A percentile compares a stretch with the other conserved stretches of the same genome.
Evolutionary conservation across 2,113 vertebrate genomes (phyloP).

Genomic region (Tenebrosternarchus preto): DNA sequence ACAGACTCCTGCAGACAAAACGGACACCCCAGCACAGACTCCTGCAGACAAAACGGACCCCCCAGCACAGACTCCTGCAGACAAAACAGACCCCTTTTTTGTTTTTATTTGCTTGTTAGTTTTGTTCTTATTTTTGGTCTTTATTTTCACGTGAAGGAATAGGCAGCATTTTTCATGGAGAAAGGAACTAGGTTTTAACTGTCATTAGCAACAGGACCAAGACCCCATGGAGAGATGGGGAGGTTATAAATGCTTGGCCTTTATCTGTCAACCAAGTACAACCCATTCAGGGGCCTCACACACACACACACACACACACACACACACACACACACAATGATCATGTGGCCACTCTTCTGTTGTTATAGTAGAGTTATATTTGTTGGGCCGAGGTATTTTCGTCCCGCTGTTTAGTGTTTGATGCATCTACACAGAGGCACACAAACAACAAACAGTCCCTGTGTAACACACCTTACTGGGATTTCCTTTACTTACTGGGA

Average conservation of each 20-base stretch:
- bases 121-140: not conserved
- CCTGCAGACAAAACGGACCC: not conserved
- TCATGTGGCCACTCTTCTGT: conserved; percentile 21
- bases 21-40: not conserved
- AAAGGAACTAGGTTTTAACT: conserved; percentile 54
- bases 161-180: conserved; percentile 51
- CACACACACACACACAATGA: conserved; percentile 26
- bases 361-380: not conserved
- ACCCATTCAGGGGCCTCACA: conserved; percentile 47
- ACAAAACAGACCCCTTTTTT: not conserved
- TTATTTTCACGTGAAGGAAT: not conserved
- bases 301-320: conserved; percentile 26
- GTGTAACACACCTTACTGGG: not conserved
- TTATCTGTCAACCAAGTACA: conserved; percentile 40
- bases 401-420: not conserved
- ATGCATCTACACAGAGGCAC: not conserved
- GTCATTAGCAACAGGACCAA: conserved; percentile 68
- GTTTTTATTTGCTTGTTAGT: not conserved
- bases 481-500: not conserved
- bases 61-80: not conserved
- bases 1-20: not conserved
- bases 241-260: conserved; percentile 61
- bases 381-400: not conserved
- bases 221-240: conserved; percentile 55
- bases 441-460: not conserved